phyloP scores from a whole-genome alignment of 1,140 invertebrate species.

The Trialeurodes vaporariorum region DNA sequence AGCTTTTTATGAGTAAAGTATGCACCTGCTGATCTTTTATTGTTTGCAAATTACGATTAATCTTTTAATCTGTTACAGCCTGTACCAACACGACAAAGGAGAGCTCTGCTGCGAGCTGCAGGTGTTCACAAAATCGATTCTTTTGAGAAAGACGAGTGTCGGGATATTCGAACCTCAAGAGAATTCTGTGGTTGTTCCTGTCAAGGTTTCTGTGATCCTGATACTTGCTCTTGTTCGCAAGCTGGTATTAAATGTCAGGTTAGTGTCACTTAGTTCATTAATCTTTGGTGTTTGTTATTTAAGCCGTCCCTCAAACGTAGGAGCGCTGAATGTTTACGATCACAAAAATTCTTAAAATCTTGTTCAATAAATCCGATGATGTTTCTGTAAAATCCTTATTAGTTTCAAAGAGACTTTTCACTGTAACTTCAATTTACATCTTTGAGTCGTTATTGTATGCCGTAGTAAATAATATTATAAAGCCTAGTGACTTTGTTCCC shows the following conservation, averaged over 20 bases:
- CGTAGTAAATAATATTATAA: too few species aligned
- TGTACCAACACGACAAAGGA: conserved; percentile 78
- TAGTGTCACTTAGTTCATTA: too few species aligned
- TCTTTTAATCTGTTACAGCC: conserved; percentile 44
- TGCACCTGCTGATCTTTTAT: not conserved
- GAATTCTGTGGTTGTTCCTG: conserved; percentile 94
- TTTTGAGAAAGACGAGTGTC: conserved; percentile 86
- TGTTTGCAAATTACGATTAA: conserved; percentile 6
- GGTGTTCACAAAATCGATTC: conserved; percentile 90
- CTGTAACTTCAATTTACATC: too few species aligned
- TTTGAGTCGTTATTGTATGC: too few species aligned
- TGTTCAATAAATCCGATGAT: too few species aligned
- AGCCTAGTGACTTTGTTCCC: too few species aligned
- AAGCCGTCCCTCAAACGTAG: too few species aligned
- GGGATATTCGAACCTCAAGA: conserved; percentile 78
- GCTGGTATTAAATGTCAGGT: conserved; percentile 93
- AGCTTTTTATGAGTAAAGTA: not conserved
- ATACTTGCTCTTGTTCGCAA: conserved; percentile 84
- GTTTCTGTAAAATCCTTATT: too few species aligned
- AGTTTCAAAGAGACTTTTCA: too few species aligned
- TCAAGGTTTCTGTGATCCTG: conserved; percentile 88
- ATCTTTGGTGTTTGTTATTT: too few species aligned
- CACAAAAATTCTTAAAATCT: too few species aligned
- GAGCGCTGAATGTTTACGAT: too few species aligned
- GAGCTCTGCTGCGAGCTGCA: conserved; percentile 71